Percentiles rank a stretch among this genome's conserved stretches.
These are phyloP conservation scores for Drosophila suboccidentalis DNA, from an alignment of 2,888 invertebrate species.

Conservation along the genomic window DNA sequence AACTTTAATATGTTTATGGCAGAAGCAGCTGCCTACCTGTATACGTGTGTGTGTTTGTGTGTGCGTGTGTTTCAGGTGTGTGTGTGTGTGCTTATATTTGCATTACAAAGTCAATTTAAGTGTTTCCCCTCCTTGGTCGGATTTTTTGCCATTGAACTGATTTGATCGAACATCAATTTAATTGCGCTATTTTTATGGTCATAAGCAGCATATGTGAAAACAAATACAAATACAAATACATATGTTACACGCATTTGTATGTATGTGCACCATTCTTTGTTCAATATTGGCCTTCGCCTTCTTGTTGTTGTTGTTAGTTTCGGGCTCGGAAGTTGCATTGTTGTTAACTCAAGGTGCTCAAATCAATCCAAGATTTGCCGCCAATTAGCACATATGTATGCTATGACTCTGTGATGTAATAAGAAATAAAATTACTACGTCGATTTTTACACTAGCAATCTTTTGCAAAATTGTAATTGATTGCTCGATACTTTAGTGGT, in stretches of 20 bases:
- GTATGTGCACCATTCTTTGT: conserved; percentile 24
- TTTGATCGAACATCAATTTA: conserved; percentile 77
- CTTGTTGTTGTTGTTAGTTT: conserved; percentile 22
- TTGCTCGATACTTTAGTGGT: background rate
- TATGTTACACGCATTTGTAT: background rate
- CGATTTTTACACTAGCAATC: background rate
- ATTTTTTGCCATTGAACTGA: conserved; percentile 61
- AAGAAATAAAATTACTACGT: background rate
- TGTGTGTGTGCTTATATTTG: conserved; percentile 56
- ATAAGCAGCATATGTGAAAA: conserved; percentile 15
- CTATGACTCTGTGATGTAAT: conserved; percentile 14
- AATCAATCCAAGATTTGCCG: background rate
- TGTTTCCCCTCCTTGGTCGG: conserved; percentile 29
- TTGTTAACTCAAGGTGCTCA: conserved; percentile 18
- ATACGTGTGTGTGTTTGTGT: conserved; percentile 32
- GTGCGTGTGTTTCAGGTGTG: conserved; percentile 22
- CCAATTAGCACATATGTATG: conserved; percentile 27
- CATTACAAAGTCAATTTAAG: conserved; percentile 74
- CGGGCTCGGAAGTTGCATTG: conserved; percentile 32
- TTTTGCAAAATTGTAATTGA: background rate
- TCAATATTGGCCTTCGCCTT: conserved; percentile 47
- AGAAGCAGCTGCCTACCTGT: conserved; percentile 41
- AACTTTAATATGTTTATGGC: conserved; percentile 76
- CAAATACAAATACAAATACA: background rate
- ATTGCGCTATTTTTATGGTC: conserved; percentile 68